Evolutionary conservation across 2,113 vertebrate genomes (phyloP).

Genomic region (Notarius lentiginosus): DNA sequence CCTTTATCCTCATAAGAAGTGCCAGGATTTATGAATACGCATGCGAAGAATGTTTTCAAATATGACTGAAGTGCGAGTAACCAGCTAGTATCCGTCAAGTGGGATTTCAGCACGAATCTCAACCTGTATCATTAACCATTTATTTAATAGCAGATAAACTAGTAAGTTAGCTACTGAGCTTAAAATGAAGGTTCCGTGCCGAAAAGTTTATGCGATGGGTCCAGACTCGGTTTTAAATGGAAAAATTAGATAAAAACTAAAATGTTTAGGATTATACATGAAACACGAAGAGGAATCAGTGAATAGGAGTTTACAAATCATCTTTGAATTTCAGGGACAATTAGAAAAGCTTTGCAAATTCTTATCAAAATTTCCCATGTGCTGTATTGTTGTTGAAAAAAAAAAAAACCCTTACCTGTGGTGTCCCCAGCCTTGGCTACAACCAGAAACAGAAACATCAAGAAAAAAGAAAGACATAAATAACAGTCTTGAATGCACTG

Average conservation of each 20-base stretch:
- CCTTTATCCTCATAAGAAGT: background rate
- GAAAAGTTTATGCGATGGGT: background rate
- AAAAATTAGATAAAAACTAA: background rate
- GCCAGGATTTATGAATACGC: background rate
- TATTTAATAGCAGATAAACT: background rate
- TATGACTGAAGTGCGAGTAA: background rate
- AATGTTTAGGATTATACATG: background rate
- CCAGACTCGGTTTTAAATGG: background rate
- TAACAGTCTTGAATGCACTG: background rate
- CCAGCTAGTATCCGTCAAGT: background rate
- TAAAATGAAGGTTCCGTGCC: background rate
- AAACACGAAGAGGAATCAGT: background rate
- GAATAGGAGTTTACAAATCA: background rate
- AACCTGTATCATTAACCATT: background rate
- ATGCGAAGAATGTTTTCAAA: background rate
- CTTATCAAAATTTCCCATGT: background rate
- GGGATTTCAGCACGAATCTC: background rate
- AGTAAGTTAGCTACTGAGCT: background rate
- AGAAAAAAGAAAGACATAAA: background rate
- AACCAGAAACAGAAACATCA: background rate
- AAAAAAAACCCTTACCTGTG: background rate
- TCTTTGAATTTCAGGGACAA: background rate
- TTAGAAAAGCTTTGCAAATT: background rate
- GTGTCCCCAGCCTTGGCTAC: background rate
- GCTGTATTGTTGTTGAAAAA: background rate